These are phyloP conservation scores for Epizoanthus scotinus DNA, from an alignment of 92 coral and sea anemone species.

Conservation along the genomic window DNA sequence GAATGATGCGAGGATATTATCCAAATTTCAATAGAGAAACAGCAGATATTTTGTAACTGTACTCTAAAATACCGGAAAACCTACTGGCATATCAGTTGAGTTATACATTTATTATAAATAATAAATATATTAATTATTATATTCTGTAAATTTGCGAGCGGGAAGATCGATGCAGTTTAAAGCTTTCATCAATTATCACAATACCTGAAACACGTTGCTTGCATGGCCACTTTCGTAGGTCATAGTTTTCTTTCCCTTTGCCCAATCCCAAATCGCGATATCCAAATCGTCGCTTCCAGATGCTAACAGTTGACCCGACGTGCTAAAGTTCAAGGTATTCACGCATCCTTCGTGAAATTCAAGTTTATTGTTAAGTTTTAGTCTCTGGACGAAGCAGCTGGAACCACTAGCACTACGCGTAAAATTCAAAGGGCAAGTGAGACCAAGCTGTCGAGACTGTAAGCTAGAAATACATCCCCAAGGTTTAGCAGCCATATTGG, in stretches of 20 bases:
- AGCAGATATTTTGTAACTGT: no score
- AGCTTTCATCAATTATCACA: neutral
- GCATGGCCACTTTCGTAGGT: constrained; percentile 95
- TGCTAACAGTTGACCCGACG: constrained; percentile 86
- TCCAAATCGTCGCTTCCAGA: constrained; percentile 97
- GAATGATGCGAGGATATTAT: no score
- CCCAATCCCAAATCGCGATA: constrained; percentile 98
- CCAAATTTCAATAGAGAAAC: no score
- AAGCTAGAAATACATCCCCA: constrained; percentile 68
- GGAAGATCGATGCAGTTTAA: no score
- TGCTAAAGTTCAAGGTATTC: constrained; percentile 89
- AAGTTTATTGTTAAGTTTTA: constrained; percentile 73
- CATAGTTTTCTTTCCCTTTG: constrained; percentile 82
- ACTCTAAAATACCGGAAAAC: no score
- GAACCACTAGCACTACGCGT: constrained; percentile 86
- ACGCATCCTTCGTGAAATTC: constrained; percentile 93
- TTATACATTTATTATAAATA: no score
- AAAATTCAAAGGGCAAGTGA: constrained; percentile 72
- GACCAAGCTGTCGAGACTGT: constrained; percentile 87
- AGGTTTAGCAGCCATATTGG: constrained; percentile 62
- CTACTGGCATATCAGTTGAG: no score
- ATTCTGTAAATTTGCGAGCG: no score
- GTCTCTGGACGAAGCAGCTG: constrained; percentile 73
- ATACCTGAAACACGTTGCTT: constrained; percentile 97
- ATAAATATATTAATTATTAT: no score